Conservation (phyloP, 2,888 invertebrate genomes). For the Folsomia manolachei region DNA sequence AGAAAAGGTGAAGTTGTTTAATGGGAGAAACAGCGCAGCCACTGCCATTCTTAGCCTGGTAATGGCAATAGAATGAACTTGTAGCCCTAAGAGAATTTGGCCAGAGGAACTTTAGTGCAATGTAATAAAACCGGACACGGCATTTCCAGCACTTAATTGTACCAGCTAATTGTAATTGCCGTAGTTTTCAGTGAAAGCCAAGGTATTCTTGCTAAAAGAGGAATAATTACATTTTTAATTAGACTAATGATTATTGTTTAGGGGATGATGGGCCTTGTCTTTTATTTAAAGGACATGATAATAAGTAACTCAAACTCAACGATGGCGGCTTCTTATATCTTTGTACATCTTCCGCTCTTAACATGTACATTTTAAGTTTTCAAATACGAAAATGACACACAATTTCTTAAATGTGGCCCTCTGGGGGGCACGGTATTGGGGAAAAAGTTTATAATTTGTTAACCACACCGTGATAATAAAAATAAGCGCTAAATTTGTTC, state of each 20-base stretch:
- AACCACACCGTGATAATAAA: not conserved
- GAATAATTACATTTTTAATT: constrained; percentile 24
- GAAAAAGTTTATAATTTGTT: not conserved
- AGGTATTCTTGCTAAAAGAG: constrained; percentile 13
- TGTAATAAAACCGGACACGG: constrained; percentile 6
- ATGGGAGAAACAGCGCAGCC: not conserved
- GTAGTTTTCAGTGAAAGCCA: constrained; percentile 10
- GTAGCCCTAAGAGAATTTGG: not conserved
- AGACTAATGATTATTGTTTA: constrained; percentile 23
- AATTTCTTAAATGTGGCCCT: too few species aligned
- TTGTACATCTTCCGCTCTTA: too few species aligned
- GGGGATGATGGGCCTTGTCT: constrained; percentile 18
- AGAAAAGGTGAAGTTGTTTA: not conserved
- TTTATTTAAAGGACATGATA: constrained; percentile 17
- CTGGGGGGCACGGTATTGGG: too few species aligned
- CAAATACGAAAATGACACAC: too few species aligned
- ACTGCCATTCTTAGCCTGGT: not conserved
- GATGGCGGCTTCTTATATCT: too few species aligned
- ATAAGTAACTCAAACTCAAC: too few species aligned
- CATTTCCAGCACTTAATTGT: not conserved
- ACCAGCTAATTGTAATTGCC: not conserved
- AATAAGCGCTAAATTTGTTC: not conserved
- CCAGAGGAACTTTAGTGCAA: constrained; percentile 10
- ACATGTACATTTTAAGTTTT: too few species aligned
- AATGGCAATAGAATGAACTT: constrained; percentile 2